Evolutionary conservation across 2,888 invertebrate genomes (phyloP).

Genomic region (Tortricodes alternella): DNA sequence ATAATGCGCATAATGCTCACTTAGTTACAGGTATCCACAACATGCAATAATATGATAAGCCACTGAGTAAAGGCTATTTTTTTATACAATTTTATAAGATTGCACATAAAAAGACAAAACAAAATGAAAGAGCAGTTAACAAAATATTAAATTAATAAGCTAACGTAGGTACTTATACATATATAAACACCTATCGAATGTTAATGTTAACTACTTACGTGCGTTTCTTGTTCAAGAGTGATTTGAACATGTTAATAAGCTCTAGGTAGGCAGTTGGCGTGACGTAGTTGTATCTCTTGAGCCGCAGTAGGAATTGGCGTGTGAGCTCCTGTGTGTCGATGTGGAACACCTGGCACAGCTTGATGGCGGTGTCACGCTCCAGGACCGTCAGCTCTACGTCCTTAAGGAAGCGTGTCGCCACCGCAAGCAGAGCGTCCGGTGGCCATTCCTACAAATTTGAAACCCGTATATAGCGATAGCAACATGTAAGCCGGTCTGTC

Average conservation of each 20-base stretch:
- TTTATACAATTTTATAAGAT: too few relatives aligned
- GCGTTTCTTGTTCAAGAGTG: constrained; percentile 88
- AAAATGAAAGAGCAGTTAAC: too few relatives aligned
- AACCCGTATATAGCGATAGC: too few relatives aligned
- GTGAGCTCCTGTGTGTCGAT: constrained; percentile 90
- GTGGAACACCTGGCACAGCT: constrained; percentile 95
- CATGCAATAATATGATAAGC: too few relatives aligned
- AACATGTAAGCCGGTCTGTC: too few relatives aligned
- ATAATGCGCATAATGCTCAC: too few relatives aligned
- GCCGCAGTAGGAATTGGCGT: constrained; percentile 80
- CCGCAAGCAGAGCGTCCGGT: constrained; percentile 94
- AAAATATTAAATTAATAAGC: too few relatives aligned
- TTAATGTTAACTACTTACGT: constrained; percentile 73
- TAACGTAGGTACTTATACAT: too few relatives aligned
- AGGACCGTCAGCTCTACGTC: constrained; percentile 89
- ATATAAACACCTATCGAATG: too few relatives aligned
- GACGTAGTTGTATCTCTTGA: constrained; percentile 92
- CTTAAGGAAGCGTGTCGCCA: constrained; percentile 91
- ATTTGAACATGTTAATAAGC: constrained; percentile 94
- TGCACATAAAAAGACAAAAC: too few relatives aligned
- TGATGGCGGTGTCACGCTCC: constrained; percentile 90
- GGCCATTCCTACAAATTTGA: constrained; percentile 90
- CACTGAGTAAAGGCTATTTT: too few relatives aligned
- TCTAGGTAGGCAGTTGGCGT: constrained; percentile 97
- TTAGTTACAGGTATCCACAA: too few relatives aligned